phyloP scores from a whole-genome alignment of 2,888 invertebrate species.

The Zootermopsis nevadensis region DNA sequence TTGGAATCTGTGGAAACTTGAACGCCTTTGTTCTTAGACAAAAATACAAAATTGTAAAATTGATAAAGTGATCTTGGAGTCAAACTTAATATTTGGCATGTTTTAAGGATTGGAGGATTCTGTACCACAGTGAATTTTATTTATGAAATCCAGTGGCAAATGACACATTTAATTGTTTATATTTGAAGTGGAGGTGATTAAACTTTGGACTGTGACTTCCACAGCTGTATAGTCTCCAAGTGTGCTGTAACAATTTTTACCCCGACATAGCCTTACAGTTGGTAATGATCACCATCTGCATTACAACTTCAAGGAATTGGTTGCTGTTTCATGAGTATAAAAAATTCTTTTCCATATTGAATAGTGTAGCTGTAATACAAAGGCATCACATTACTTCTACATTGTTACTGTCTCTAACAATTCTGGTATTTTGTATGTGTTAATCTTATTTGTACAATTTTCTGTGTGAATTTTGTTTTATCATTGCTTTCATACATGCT shows the following conservation, averaged over 20 bases:
- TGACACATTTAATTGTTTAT: background rate
- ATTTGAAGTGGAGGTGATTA: constrained; percentile 4
- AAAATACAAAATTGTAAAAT: constrained; percentile 5
- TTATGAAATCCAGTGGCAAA: constrained; percentile 21
- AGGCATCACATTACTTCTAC: constrained; percentile 3
- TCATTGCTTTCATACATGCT: constrained; percentile 8
- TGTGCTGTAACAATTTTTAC: background rate
- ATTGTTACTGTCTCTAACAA: constrained; percentile 7
- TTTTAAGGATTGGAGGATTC: constrained; percentile 5
- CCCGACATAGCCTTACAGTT: background rate
- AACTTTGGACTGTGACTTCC: constrained; percentile 14
- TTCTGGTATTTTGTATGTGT: constrained; percentile 1
- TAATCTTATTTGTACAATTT: background rate
- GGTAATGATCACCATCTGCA: constrained; percentile 18
- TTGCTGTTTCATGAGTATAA: constrained; percentile 4
- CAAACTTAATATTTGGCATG: constrained; percentile 6
- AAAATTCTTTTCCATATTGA: background rate
- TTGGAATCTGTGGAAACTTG: background rate
- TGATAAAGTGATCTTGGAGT: background rate
- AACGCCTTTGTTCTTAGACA: constrained; percentile 20
- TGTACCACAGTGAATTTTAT: constrained; percentile 24
- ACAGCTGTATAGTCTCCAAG: constrained; percentile 22
- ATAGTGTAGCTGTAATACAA: constrained; percentile 5
- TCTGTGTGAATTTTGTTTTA: constrained; percentile 3
- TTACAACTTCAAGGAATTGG: constrained; percentile 7